A percentile compares a stretch with the other conserved stretches of the same genome.
Evolutionary conservation across 2,888 invertebrate species (phyloP).

Genomic region (Leucoma salicis): DNA sequence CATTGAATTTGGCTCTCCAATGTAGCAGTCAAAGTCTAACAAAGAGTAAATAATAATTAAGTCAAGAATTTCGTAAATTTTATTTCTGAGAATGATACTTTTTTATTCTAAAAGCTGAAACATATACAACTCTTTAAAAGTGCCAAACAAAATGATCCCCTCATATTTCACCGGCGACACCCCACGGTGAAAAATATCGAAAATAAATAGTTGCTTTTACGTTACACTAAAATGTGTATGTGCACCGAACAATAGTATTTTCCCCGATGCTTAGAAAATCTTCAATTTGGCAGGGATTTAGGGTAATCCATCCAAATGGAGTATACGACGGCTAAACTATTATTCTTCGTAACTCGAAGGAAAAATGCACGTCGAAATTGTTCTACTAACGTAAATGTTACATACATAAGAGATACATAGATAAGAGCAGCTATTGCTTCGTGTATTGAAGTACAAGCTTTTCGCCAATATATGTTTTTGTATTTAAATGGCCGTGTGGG

Average conservation of each 20-base stretch:
- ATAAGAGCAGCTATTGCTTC: constrained; percentile 4
- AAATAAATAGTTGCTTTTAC: constrained; percentile 5
- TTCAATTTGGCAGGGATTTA: constrained; percentile 54
- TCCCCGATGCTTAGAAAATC: constrained; percentile 31
- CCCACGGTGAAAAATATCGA: constrained; percentile 37
- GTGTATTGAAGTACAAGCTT: constrained; percentile 1
- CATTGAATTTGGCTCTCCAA: too few species aligned
- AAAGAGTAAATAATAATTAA: too few species aligned
- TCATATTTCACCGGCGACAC: constrained; percentile 37
- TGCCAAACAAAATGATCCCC: background rate
- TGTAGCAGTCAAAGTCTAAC: too few species aligned
- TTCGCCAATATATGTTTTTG: too few species aligned
- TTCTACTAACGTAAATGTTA: constrained; percentile 11
- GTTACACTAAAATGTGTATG: constrained; percentile 1
- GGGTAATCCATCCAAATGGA: constrained; percentile 49
- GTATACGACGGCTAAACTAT: constrained; percentile 24
- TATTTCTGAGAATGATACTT: too few species aligned
- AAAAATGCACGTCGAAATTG: constrained; percentile 31
- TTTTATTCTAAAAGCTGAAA: too few species aligned
- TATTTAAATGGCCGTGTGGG: too few species aligned
- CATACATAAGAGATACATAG: too few species aligned
- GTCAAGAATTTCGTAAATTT: too few species aligned
- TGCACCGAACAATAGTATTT: constrained; percentile 18
- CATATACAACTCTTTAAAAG: background rate
- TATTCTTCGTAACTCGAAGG: constrained; percentile 22